These are phyloP conservation scores for Ophion ventricosus DNA, from an alignment of 2,888 invertebrate genomes.

Conservation along the genomic window DNA sequence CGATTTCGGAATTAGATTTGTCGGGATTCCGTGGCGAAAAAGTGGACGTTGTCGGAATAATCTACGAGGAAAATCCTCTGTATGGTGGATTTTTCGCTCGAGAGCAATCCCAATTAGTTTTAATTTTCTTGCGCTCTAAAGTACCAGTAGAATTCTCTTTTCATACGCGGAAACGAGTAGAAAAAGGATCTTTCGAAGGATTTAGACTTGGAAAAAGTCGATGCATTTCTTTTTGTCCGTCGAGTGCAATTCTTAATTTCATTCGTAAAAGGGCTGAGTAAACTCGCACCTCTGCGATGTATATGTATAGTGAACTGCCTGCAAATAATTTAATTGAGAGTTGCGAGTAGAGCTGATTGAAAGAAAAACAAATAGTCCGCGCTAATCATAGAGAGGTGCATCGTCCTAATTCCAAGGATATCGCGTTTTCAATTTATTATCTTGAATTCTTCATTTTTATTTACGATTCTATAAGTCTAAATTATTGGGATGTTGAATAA, in stretches of 20 bases:
- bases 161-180: neutral
- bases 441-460: too few relatives aligned
- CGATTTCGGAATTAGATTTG: slow-evolving; percentile 35
- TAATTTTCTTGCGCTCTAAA: slow-evolving; percentile 14
- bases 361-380: too few relatives aligned
- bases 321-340: neutral
- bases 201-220: slow-evolving; percentile 9
- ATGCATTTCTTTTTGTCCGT: slow-evolving; percentile 6
- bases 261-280: neutral
- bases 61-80: slow-evolving; percentile 13
- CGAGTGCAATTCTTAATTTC: slow-evolving; percentile 24
- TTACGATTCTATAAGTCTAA: too few relatives aligned
- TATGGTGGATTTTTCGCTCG: slow-evolving; percentile 2
- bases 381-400: neutral
- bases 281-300: neutral
- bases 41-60: slow-evolving; percentile 1
- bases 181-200: slow-evolving; percentile 3
- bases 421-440: too few relatives aligned
- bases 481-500: too few relatives aligned
- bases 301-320: neutral
- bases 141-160: slow-evolving; percentile 4
- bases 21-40: slow-evolving; percentile 9
- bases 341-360: too few relatives aligned
- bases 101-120: slow-evolving; percentile 36
- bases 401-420: neutral